Conservation (phyloP, 2,888 invertebrate genomes). For the Caradrina clavipalpis region DNA sequence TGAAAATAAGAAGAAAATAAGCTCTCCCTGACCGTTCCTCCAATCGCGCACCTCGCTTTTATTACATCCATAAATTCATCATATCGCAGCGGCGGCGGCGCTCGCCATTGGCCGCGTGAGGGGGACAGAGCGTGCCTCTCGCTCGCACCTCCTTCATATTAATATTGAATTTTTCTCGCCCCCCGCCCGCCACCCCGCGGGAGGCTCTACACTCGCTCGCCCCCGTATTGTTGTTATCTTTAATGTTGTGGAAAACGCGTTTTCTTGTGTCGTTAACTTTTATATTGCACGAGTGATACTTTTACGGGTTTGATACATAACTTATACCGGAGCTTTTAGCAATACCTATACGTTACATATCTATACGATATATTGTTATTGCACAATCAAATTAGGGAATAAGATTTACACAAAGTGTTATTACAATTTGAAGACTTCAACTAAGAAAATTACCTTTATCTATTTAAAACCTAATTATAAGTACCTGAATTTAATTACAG, state of each 20-base stretch:
- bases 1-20: slow-evolving; percentile 91
- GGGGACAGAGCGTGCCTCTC: slow-evolving; percentile 88
- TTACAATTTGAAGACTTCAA: not conserved
- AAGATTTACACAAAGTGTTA: not conserved
- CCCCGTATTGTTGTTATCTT: slow-evolving; percentile 91
- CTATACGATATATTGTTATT: slow-evolving; percentile 1
- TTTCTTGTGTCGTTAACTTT: slow-evolving; percentile 91
- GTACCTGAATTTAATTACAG: not conserved
- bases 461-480: not conserved
- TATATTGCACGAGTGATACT: slow-evolving; percentile 91
- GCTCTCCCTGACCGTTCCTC: slow-evolving; percentile 90
- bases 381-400: not conserved
- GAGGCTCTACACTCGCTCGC: slow-evolving; percentile 90
- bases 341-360: slow-evolving; percentile 35
- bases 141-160: slow-evolving; percentile 94
- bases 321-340: slow-evolving; percentile 77
- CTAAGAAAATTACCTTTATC: not conserved
- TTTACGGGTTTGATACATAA: slow-evolving; percentile 90
- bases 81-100: slow-evolving; percentile 91
- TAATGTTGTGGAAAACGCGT: slow-evolving; percentile 92
- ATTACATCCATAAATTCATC: slow-evolving; percentile 96
- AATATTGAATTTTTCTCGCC: slow-evolving; percentile 95
- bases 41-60: slow-evolving; percentile 93
- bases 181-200: slow-evolving; percentile 89
- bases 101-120: slow-evolving; percentile 91